These are phyloP conservation scores for Formicarius rufipectus DNA, from an alignment of 2,113 vertebrate species.

Conservation along the genomic window DNA sequence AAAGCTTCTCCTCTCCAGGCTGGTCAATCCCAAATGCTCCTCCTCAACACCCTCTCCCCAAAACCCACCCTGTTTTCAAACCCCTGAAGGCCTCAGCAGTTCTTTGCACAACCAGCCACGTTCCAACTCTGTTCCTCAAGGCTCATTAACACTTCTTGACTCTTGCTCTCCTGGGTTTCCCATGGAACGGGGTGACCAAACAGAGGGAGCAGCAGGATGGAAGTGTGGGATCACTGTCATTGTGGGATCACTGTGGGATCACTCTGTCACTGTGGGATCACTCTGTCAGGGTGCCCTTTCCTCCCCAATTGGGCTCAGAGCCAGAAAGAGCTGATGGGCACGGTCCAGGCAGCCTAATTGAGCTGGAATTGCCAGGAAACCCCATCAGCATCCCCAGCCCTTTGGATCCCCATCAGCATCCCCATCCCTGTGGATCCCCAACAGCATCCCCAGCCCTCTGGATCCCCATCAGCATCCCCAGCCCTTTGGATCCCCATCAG, in stretches of 20 bases:
- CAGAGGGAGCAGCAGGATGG: background rate
- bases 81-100: background rate
- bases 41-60: background rate
- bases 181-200: too few species aligned
- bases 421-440: too few species aligned
- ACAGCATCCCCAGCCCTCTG: background rate
- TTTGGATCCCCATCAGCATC: background rate
- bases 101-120: background rate
- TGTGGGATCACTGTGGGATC: too few species aligned
- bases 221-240: too few species aligned
- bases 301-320: background rate
- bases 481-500: too few species aligned
- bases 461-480: background rate
- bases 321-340: conserved; percentile 1
- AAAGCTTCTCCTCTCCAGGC: background rate
- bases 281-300: background rate
- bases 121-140: background rate
- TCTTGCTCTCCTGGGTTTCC: background rate
- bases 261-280: background rate
- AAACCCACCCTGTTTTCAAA: background rate
- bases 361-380: background rate
- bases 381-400: background rate
- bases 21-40: background rate
- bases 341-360: conserved; percentile 20
- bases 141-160: background rate